Conservation (phyloP, 1,140 invertebrate species). For the Drosophila arizonae region DNA sequence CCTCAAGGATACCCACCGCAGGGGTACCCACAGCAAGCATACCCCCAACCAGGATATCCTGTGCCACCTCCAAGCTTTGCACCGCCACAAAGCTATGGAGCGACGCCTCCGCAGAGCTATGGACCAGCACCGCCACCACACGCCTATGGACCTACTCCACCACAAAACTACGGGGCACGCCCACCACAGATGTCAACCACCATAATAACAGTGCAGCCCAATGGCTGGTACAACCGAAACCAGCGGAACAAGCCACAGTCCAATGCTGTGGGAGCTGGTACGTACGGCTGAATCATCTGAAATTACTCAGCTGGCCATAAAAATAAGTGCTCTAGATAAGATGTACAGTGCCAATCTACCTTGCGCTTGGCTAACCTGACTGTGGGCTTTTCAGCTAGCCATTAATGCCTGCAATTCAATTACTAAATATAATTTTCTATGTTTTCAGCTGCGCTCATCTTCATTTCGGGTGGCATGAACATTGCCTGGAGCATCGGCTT, state of each 20-base stretch:
- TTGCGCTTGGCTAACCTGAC: neutral
- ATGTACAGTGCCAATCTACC: neutral
- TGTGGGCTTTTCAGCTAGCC: neutral
- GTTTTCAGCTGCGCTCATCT: conserved; percentile 55
- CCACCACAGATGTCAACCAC: neutral
- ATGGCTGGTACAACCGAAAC: conserved; percentile 41
- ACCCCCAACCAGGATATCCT: too few relatives aligned
- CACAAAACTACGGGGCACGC: conserved; percentile 4
- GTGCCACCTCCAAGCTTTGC: conserved; percentile 25
- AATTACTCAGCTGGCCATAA: conserved; percentile 31
- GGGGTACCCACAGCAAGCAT: conserved; percentile 9
- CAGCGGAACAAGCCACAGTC: conserved; percentile 56
- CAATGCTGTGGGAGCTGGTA: conserved; percentile 50
- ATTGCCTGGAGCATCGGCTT: conserved; percentile 68
- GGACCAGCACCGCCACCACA: conserved; percentile 27
- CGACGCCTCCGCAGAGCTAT: conserved; percentile 36
- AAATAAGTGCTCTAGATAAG: conserved; percentile 30
- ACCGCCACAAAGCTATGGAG: conserved; percentile 30
- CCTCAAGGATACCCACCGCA: conserved; percentile 27
- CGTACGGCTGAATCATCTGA: neutral
- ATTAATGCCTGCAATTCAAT: neutral
- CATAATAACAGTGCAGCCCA: conserved; percentile 18
- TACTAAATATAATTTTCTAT: neutral
- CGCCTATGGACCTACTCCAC: neutral
- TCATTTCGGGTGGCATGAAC: conserved; percentile 66